Evolutionary conservation across 2,113 vertebrate species (phyloP), one percentile per base, ranked within the genome.

Genomic region (Cisticola juncidis): DNA sequence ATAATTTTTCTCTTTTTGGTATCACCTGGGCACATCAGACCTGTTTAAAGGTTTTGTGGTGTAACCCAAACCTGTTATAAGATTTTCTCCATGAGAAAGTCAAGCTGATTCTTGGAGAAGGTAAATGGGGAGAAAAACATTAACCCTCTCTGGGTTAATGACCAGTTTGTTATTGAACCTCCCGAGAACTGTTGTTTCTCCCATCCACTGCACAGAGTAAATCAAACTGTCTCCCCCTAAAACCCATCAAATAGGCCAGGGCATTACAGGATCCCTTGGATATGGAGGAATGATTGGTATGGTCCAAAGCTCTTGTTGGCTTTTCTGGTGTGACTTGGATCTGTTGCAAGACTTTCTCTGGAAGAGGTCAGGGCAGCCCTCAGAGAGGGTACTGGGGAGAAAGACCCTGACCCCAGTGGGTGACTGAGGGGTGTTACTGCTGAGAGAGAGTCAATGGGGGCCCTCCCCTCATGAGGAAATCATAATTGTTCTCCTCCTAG

Each of bases 1-100:
- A 3, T 5, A 29, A 31, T 53, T 66, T n/a, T 25, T 45, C 11
- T 68, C 24, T 26, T 60, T 35, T 66, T 0, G 0, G 13, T 81
- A 25, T 24, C 45, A 68, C 24, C 33, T 45, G 24, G n/a, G 42
- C 25, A 60, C 13, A 60, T 74, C 33, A 68, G 20, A 35, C 2
- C 2, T 12, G 9, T 38, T 81, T 36, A 74, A 88, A 66, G 9
- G 4, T 29, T 66, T 73, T 66, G 38, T 66, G 8, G 29, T 29
- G 33, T 44, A 66, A 73, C 12, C 15, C 12, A 88, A 18, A 58
- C 5, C 33, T 45, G 11, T 17, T 74, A 33, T 38, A 66, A 68
- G 38, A 50, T 60, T 60, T 66, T n/a, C 24, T 74, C 20, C 24
- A 40, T 29, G 5, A 68, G 38, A 51, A 66, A 88, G 33, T 51